Evolutionary conservation across 1,140 invertebrate genomes (phyloP).

Genomic region (Trichomalopsis sarcophagae): DNA sequence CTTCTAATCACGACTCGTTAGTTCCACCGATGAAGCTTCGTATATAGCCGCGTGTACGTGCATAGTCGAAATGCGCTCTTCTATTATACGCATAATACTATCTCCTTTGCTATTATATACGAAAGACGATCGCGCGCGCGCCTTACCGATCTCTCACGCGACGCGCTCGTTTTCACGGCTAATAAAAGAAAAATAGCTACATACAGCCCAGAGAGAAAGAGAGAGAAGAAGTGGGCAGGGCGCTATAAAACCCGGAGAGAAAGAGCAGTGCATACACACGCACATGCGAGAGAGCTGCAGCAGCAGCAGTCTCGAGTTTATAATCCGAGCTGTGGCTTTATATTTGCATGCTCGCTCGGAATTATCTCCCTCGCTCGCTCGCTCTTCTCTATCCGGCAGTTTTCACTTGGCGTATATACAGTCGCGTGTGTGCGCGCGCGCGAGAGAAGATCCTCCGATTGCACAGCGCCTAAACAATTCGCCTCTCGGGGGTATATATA

Average conservation of each 20-base stretch:
- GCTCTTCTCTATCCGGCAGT: background rate
- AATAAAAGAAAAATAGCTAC: constrained; percentile 21
- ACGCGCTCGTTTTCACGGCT: background rate
- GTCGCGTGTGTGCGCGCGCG: background rate
- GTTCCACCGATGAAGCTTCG: background rate
- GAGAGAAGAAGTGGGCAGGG: background rate
- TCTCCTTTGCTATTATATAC: background rate
- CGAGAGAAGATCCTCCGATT: background rate
- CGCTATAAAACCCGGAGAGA: constrained; percentile 1
- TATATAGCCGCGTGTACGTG: too few relatives aligned
- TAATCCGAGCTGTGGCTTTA: constrained; percentile 7
- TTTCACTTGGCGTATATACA: background rate
- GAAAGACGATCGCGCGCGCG: background rate
- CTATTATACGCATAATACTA: background rate
- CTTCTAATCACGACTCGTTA: constrained; percentile 11
- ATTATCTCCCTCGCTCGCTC: background rate
- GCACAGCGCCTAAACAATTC: background rate
- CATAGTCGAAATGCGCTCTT: too few relatives aligned
- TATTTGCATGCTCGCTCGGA: constrained; percentile 18
- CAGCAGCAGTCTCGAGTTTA: background rate
- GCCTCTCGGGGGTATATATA: background rate
- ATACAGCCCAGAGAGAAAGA: background rate
- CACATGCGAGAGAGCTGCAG: background rate
- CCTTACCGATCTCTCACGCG: background rate
- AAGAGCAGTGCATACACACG: background rate